Evolutionary conservation across 2,888 invertebrate species (phyloP).

Genomic region (Elgonia sp.): DNA sequence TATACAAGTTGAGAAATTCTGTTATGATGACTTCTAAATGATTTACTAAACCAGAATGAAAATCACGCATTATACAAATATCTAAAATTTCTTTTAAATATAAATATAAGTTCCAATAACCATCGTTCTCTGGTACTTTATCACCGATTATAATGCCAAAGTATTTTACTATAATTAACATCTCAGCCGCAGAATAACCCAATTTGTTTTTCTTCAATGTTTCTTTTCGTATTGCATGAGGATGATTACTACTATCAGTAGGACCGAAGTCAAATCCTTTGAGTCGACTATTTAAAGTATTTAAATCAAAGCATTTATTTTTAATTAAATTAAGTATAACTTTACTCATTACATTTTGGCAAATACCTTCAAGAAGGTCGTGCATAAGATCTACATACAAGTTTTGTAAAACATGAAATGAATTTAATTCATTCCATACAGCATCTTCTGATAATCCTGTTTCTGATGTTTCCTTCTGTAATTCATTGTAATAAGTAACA

Average conservation of each 20-base stretch:
- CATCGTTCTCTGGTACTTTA: conserved; percentile 22
- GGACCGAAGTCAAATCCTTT: conserved; percentile 33
- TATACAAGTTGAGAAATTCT: conserved; percentile 19
- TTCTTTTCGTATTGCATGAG: conserved; percentile 30
- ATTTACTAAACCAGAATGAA: neutral
- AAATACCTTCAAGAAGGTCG: conserved; percentile 42
- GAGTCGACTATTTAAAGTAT: conserved; percentile 35
- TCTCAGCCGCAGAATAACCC: conserved; percentile 56
- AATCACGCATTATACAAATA: conserved; percentile 14
- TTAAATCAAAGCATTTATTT: conserved; percentile 32
- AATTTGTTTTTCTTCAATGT: conserved; percentile 40
- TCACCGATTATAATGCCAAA: conserved; percentile 49
- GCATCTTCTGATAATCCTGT: conserved; percentile 42
- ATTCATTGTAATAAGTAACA: conserved; percentile 9
- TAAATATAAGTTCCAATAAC: conserved; percentile 40
- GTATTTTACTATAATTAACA: conserved; percentile 36
- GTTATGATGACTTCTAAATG: conserved; percentile 23
- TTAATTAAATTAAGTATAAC: conserved; percentile 30
- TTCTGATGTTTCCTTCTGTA: conserved; percentile 38
- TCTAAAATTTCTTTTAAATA: conserved; percentile 12
- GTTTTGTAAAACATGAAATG: conserved; percentile 41
- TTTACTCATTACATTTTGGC: conserved; percentile 44
- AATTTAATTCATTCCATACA: conserved; percentile 43
- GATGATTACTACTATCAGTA: conserved; percentile 31
- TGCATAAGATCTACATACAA: conserved; percentile 43